Conservation (phyloP, 1,140 invertebrate genomes). For the Danaus plexippus region DNA sequence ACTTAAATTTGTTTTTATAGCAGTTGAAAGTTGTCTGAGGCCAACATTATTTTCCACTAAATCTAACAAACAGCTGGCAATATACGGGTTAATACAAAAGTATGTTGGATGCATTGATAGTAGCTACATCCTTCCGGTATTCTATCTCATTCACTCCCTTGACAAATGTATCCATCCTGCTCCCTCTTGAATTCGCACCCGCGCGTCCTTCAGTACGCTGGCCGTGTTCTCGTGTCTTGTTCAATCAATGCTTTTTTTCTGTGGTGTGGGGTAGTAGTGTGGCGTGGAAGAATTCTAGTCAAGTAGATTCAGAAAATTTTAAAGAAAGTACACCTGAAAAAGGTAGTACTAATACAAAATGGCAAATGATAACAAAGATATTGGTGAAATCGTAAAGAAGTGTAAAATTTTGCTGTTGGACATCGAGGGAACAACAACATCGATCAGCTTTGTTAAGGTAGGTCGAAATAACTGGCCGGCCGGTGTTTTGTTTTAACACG, state of each 20-base stretch:
- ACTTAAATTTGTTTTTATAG: too few relatives aligned
- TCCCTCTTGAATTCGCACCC: conserved; percentile 36
- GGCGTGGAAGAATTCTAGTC: conserved; percentile 60
- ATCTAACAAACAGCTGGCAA: conserved; percentile 16
- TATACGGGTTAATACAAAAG: conserved; percentile 5
- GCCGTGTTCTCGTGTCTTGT: conserved; percentile 39
- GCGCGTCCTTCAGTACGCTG: conserved; percentile 35
- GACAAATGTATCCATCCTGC: conserved; percentile 32
- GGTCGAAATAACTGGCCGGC: conserved; percentile 63
- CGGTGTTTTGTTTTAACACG: conserved; percentile 62
- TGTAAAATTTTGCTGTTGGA: conserved; percentile 66
- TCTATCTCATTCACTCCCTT: conserved; percentile 41
- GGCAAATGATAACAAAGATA: conserved; percentile 60
- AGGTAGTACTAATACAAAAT: conserved; percentile 44
- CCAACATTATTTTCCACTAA: too few relatives aligned
- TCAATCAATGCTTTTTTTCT: conserved; percentile 68
- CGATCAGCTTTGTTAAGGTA: conserved; percentile 72
- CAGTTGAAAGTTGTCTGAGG: too few relatives aligned
- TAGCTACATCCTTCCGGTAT: conserved; percentile 56
- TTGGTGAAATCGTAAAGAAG: conserved; percentile 62
- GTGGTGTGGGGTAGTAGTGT: conserved; percentile 56
- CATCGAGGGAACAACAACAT: conserved; percentile 70
- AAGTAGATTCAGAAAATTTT: conserved; percentile 48
- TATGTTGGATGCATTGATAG: conserved; percentile 48
- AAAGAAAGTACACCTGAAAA: conserved; percentile 42